Evolutionary conservation across 2,797 vertebrate species (phyloP).

Genomic region (Rhinella marina): DNA sequence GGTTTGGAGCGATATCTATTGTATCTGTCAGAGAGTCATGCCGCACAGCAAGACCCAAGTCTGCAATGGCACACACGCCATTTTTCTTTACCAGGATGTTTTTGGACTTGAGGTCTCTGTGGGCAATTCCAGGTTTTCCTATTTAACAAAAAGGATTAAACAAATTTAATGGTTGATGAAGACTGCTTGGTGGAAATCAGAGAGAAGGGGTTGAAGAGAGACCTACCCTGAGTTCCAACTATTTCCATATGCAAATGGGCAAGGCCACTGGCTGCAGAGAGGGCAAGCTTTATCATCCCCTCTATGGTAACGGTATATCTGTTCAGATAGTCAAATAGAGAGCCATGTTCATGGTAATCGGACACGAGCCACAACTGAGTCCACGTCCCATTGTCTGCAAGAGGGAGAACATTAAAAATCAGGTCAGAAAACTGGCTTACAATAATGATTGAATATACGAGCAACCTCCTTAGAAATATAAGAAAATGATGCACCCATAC

Average conservation of each 20-base stretch:
- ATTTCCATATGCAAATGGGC: conserved; percentile 99
- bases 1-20: conserved; percentile 97
- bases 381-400: conserved; percentile 96
- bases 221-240: conserved; percentile 95
- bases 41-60: conserved; percentile 94
- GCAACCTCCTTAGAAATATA: neutral
- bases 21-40: conserved; percentile 96
- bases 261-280: conserved; percentile 93
- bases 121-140: conserved; percentile 98
- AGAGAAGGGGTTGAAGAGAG: too few species aligned
- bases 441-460: neutral
- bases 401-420: neutral
- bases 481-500: neutral
- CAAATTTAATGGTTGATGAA: neutral
- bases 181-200: neutral
- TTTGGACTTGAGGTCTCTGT: conserved; percentile 97
- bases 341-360: conserved; percentile 96
- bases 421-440: neutral
- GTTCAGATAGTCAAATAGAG: conserved; percentile 96
- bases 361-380: conserved; percentile 98
- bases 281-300: conserved; percentile 95
- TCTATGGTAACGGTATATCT: conserved; percentile 95
- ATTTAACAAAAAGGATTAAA: conserved; percentile 30
- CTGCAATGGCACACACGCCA: conserved; percentile 93
- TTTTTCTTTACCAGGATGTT: conserved; percentile 99